Percentiles rank a stretch among this genome's conserved stretches.
phyloP scores from a whole-genome alignment of 2,888 invertebrate genomes.

The Hemaris fuciformis region DNA sequence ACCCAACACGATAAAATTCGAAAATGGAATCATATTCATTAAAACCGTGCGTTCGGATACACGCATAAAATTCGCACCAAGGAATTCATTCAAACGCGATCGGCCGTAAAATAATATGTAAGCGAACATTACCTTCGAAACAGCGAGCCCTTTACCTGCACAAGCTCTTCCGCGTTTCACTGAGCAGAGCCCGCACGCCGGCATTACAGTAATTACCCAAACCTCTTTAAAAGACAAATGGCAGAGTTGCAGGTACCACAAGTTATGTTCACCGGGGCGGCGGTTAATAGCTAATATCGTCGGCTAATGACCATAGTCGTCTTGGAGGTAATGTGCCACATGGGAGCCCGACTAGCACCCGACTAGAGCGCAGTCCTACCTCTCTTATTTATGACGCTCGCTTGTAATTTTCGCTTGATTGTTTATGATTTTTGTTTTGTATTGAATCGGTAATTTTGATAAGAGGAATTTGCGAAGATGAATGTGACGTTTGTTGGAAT shows the following conservation, averaged over 20 bases:
- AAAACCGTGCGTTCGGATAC: too few species aligned
- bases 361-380: neutral
- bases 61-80: too few species aligned
- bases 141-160: too few species aligned
- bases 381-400: neutral
- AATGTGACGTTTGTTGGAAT: too few species aligned
- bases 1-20: too few species aligned
- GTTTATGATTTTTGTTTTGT: neutral
- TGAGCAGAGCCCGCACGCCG: slow-evolving; percentile 33
- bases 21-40: too few species aligned
- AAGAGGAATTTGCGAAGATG: too few species aligned
- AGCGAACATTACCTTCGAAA: neutral
- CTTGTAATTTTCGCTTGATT: neutral
- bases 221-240: slow-evolving; percentile 62
- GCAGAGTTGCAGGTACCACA: slow-evolving; percentile 31
- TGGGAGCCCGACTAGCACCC: slow-evolving; percentile 42
- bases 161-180: slow-evolving; percentile 10
- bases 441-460: neutral
- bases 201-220: slow-evolving; percentile 38
- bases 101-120: too few species aligned
- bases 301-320: slow-evolving; percentile 79
- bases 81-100: too few species aligned
- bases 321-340: slow-evolving; percentile 74
- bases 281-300: slow-evolving; percentile 81
- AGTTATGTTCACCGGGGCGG: slow-evolving; percentile 65